Base-by-base conservation (phyloP, 1,140 invertebrate species). In the Ceratoteleas bidentatus region DNA sequence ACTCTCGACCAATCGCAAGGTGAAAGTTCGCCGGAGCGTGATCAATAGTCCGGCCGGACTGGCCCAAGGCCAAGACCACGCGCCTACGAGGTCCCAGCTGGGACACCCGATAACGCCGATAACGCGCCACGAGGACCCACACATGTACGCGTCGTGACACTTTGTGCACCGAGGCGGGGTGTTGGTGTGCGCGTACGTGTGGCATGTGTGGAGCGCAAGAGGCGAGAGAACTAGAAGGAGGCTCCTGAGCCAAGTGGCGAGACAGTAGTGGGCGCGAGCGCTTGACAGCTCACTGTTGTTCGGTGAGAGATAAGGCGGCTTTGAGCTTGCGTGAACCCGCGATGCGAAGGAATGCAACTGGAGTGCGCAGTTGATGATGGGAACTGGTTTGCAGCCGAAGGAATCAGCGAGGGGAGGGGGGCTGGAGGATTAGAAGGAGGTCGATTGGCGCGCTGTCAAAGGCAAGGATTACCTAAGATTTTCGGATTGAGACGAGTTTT, bases 41-140 rank as follows among this genome's bases (percentile, higher is more conserved):
- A 89, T 88, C 88, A 76, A 87, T 88, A 84, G 47, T 81, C 13
- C 13, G 61, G 49, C 56, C 50, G 65, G 88, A 88, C 84, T 88
- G 81, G 86, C 82, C 86, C 88, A 90, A 89, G 88, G 88, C 81
- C 88, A 81, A 65, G 62, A 33, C 40, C 61, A 36, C 49, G 24
- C 65, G 76, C 83, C 76, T 82, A 9, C 38, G 33, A 34, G 47
- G 45, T 6, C 10, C 52, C 47, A 70, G 56, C 50, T 72, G 69
- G 47, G 52, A 11, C 40, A 43, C 40, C 40, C 6, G 40, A 43
- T 10, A 43, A 43, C 8, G 9, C n/a, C n/a, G 40, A 9, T 43
- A n/a, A 43, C n/a, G n/a, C n/a, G n/a, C n/a, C n/a, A 43, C 8
- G 40, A 43, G 13, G 5, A 47, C 13, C 0, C 6, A 13, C 13